Conservation (phyloP, 2,888 invertebrate genomes). For the Camptogramma bilineatum region DNA sequence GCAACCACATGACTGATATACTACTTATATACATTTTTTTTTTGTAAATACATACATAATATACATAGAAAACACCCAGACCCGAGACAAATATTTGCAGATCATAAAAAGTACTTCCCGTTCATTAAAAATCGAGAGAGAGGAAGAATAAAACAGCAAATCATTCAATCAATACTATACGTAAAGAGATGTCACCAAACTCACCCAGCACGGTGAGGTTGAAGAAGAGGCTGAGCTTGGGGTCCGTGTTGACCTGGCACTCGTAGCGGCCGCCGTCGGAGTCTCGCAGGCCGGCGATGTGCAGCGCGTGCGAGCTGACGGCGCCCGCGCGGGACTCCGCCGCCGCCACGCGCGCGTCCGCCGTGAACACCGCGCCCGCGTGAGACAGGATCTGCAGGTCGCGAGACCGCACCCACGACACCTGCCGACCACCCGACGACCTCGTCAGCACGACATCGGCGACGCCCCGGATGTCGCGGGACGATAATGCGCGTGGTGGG, state of each 20-base stretch:
- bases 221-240: slow-evolving; percentile 89
- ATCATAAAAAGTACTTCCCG: no score
- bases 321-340: slow-evolving; percentile 65
- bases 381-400: slow-evolving; percentile 90
- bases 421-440: slow-evolving; percentile 76
- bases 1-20: no score
- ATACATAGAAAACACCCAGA: no score
- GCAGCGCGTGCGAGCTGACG: slow-evolving; percentile 83
- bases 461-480: background rate
- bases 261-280: slow-evolving; percentile 89
- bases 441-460: no score
- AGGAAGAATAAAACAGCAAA: background rate
- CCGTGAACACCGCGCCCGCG: slow-evolving; percentile 87
- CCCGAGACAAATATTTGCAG: no score
- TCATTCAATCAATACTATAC: no score
- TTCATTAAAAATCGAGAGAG: background rate
- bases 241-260: slow-evolving; percentile 91
- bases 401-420: slow-evolving; percentile 90
- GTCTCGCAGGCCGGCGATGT: slow-evolving; percentile 85
- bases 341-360: slow-evolving; percentile 87
- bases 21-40: no score
- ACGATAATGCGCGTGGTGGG: background rate
- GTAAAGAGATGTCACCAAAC: background rate
- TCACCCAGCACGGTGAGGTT: slow-evolving; percentile 87
- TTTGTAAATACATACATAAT: no score